A percentile compares a stretch with the other conserved stretches of the same genome.
Conservation (phyloP, 1,140 invertebrate species). For the Monomorium pharaonis region DNA sequence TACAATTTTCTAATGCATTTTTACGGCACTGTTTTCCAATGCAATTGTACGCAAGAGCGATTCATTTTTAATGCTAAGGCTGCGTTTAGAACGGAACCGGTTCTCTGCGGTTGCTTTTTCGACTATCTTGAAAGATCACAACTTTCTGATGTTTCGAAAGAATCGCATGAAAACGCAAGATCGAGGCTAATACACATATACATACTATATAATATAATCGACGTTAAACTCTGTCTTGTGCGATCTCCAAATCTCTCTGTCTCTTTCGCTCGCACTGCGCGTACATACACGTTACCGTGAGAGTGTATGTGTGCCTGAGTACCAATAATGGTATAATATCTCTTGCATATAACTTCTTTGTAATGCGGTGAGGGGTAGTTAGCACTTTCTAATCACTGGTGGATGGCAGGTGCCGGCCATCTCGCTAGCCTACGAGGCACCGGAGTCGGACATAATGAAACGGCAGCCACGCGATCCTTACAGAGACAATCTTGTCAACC, state of each 20-base stretch:
- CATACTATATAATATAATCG: neutral
- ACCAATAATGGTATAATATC: constrained; percentile 41
- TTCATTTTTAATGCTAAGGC: neutral
- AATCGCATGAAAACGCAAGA: neutral
- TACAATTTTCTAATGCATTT: constrained; percentile 23
- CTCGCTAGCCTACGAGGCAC: constrained; percentile 98
- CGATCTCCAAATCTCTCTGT: constrained; percentile 58
- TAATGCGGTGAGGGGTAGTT: constrained; percentile 64
- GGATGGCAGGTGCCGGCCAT: constrained; percentile 95
- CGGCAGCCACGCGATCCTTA: constrained; percentile 96
- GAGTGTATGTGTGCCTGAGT: constrained; percentile 54
- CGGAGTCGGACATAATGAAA: constrained; percentile 99
- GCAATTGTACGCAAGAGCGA: neutral
- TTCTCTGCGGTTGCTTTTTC: neutral
- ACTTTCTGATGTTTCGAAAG: neutral
- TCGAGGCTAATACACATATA: neutral
- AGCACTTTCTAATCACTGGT: constrained; percentile 84
- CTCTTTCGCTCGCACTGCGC: constrained; percentile 70
- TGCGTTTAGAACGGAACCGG: constrained; percentile 30
- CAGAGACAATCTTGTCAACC: constrained; percentile 97
- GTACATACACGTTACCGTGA: constrained; percentile 56
- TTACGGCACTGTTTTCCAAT: constrained; percentile 23
- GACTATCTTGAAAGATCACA: neutral
- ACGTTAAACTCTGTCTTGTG: neutral
- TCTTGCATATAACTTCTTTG: constrained; percentile 61